Base-by-base conservation (phyloP, 1,140 invertebrate species). In the Ylistrum balloti region DNA sequence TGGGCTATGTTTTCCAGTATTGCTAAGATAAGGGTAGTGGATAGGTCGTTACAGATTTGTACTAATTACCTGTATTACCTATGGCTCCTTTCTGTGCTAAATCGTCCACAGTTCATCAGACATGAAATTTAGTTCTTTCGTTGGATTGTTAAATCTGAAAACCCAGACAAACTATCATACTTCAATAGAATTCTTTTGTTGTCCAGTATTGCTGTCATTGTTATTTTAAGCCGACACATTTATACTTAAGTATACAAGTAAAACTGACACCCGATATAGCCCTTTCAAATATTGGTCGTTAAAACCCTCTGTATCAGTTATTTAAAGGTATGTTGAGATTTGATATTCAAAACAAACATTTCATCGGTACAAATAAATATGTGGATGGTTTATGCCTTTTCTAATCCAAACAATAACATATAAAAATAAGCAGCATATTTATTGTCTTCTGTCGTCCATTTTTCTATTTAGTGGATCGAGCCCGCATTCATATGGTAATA, bases 171-270 rank as follows among this genome's bases (percentile, higher is more conserved):
- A 17, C 56, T 28, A 74, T 74, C 22, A 74, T 74, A 74, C 56
- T 56, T 56, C 22, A 56, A 11, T 74, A n/a, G 41, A n/a, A 74
- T 74, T 74, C n/a, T 1, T 7, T 74, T 74, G n/a, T 74, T 74
- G 22, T 74, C 22, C 2, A 28, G 56, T 22, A 74, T 74, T 74
- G 56, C 22, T 28, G n/a, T 74, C 28, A 74, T 28, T 74, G 56
- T 74, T 74, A 74, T 74, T 74, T 74, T 28, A 74, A 74, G 56
- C 56, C 28, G 56, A 74, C 56, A 74, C 56, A 74, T 74, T 74
- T n/a, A 74, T 74, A 28, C 56, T 74, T 28, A 56, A 17, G 9
- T 17, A 74, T 74, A 28, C 56, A 74, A 74, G 56, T 74, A 74
- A 74, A 74, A 74, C 22, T 74, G 56, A 9, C 56, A 74, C 56